Conservation (phyloP, 2,888 invertebrate genomes). For the Caenorhabditis macrosperma region DNA sequence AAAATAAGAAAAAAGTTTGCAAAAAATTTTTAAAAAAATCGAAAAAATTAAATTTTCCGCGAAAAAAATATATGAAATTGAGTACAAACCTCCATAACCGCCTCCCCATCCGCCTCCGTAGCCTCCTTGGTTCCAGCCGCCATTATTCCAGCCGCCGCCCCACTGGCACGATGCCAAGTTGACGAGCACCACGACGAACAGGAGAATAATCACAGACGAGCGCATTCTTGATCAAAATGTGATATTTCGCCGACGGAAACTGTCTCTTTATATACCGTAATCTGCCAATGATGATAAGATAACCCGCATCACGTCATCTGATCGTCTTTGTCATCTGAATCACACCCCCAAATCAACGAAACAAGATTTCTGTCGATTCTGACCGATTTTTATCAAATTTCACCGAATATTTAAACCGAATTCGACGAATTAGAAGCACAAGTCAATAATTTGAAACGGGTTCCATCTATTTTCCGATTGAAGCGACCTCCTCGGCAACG, state of each 20-base stretch:
- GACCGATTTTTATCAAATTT: too few species aligned
- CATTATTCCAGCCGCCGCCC: constrained; percentile 42
- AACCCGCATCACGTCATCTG: background rate
- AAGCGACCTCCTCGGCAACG: constrained; percentile 4
- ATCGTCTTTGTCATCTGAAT: background rate
- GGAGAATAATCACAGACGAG: background rate
- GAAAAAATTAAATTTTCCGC: too few species aligned
- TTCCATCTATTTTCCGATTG: constrained; percentile 1
- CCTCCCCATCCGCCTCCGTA: constrained; percentile 19
- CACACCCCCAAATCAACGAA: constrained; percentile 3
- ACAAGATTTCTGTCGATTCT: background rate
- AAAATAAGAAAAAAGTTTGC: background rate
- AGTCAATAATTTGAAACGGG: background rate
- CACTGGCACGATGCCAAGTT: constrained; percentile 13
- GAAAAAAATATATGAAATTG: background rate
- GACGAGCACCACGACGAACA: background rate
- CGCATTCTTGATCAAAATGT: background rate
- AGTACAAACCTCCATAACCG: background rate
- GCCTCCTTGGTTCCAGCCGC: background rate
- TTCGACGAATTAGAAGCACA: background rate
- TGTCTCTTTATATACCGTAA: background rate
- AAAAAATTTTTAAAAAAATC: too few species aligned
- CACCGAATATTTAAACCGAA: too few species aligned
- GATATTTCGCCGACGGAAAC: background rate
- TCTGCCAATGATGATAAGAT: background rate